Evolutionary conservation across 2,113 vertebrate genomes (phyloP).

Genomic region (Aythya baeri): DNA sequence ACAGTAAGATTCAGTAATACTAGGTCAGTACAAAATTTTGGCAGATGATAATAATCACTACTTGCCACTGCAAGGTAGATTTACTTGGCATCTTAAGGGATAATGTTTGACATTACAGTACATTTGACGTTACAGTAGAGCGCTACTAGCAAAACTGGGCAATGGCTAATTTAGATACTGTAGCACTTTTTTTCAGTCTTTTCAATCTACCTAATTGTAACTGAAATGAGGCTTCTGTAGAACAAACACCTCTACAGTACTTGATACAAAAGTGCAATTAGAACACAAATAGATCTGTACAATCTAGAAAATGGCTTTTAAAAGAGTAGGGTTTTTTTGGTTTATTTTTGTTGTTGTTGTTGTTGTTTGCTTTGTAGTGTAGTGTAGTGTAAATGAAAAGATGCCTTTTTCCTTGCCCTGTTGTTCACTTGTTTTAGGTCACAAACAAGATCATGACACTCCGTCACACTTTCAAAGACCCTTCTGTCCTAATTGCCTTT

Average conservation of each 20-base stretch:
- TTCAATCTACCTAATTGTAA: neutral
- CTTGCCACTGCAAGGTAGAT: neutral
- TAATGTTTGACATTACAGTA: neutral
- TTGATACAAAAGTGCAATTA: neutral
- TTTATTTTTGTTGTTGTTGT: too few relatives aligned
- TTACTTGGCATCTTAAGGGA: neutral
- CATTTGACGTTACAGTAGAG: neutral
- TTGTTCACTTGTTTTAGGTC: neutral
- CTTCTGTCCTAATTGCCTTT: neutral
- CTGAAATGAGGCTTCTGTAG: neutral
- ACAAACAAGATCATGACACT: neutral
- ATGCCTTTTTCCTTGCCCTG: neutral
- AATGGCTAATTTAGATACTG: neutral
- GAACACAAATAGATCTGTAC: neutral
- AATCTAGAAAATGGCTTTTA: neutral
- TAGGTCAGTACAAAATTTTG: neutral
- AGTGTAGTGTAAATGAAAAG: neutral
- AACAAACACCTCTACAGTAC: neutral
- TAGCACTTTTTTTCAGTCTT: neutral
- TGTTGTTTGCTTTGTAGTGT: neutral
- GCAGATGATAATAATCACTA: neutral
- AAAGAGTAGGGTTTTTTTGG: too few relatives aligned
- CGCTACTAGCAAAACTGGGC: neutral
- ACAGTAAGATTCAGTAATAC: neutral
- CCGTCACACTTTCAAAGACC: neutral